These are phyloP conservation scores for Poecilus cupreus DNA, from an alignment of 2,888 invertebrate species.

Conservation along the genomic window DNA sequence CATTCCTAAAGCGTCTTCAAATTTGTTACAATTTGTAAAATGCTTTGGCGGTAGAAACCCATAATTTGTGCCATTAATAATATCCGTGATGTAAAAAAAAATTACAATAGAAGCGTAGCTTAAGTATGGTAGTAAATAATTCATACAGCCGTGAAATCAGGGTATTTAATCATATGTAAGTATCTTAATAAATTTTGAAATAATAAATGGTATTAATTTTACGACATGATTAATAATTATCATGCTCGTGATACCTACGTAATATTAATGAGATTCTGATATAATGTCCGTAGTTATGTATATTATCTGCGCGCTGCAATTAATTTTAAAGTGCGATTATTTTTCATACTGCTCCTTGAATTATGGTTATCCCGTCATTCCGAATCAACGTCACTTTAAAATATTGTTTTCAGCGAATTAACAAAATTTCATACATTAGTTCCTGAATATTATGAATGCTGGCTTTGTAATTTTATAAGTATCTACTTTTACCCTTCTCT, in stretches of 20 bases:
- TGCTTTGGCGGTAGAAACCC: neutral
- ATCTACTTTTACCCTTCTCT: no score
- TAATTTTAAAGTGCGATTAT: slow-evolving; percentile 41
- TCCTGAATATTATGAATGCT: no score
- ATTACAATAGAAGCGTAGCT: neutral
- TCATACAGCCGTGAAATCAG: slow-evolving; percentile 9
- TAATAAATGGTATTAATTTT: slow-evolving; percentile 54
- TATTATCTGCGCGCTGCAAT: slow-evolving; percentile 34
- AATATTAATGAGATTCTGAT: slow-evolving; percentile 54
- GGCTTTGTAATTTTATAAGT: no score
- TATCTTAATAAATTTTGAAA: slow-evolving; percentile 51
- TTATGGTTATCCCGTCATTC: neutral
- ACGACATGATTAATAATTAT: slow-evolving; percentile 54
- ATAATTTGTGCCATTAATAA: slow-evolving; percentile 25
- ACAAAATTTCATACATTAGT: no score
- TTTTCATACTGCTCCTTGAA: slow-evolving; percentile 27
- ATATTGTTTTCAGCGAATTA: neutral
- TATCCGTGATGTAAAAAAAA: neutral
- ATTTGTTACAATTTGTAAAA: slow-evolving; percentile 35
- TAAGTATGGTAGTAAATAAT: neutral
- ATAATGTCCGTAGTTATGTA: slow-evolving; percentile 53
- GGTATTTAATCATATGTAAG: slow-evolving; percentile 31
- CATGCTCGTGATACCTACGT: slow-evolving; percentile 28
- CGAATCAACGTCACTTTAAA: neutral
- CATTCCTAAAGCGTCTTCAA: slow-evolving; percentile 9